These are phyloP conservation scores for Caradrina kadenii DNA, from an alignment of 2,888 invertebrate genomes.

Conservation along the genomic window DNA sequence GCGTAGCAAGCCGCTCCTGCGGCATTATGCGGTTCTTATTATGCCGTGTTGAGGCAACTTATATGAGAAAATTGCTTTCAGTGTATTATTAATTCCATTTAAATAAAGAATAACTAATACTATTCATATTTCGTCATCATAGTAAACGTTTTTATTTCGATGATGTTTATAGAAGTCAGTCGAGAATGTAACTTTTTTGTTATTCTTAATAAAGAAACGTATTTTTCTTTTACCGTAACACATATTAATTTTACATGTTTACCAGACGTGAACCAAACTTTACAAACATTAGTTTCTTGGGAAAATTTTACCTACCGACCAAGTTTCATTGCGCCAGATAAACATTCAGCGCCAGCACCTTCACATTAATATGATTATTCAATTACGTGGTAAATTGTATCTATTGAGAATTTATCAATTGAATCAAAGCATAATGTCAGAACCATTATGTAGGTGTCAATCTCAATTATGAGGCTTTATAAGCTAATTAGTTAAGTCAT, in stretches of 20 bases:
- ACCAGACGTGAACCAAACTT: too few relatives aligned
- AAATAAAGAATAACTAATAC: not conserved
- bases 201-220: too few relatives aligned
- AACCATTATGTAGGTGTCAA: conserved; percentile 55
- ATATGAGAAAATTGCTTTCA: not conserved
- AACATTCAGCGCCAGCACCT: conserved; percentile 5
- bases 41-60: not conserved
- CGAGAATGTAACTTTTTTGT: too few relatives aligned
- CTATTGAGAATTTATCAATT: conserved; percentile 45
- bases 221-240: too few relatives aligned
- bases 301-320: not conserved
- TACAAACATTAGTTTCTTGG: too few relatives aligned
- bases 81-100: not conserved
- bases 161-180: too few relatives aligned
- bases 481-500: conserved; percentile 43
- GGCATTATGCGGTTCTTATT: conserved; percentile 10
- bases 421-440: conserved; percentile 53
- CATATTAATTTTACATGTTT: too few relatives aligned
- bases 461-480: conserved; percentile 51
- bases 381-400: conserved; percentile 38
- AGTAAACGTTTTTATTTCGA: not conserved
- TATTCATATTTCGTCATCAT: not conserved
- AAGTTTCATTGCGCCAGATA: not conserved
- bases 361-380: conserved; percentile 11
- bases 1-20: conserved; percentile 9